These are phyloP conservation scores for Fistularia tabacaria DNA, from an alignment of 2,797 vertebrate species.

Conservation along the genomic window DNA sequence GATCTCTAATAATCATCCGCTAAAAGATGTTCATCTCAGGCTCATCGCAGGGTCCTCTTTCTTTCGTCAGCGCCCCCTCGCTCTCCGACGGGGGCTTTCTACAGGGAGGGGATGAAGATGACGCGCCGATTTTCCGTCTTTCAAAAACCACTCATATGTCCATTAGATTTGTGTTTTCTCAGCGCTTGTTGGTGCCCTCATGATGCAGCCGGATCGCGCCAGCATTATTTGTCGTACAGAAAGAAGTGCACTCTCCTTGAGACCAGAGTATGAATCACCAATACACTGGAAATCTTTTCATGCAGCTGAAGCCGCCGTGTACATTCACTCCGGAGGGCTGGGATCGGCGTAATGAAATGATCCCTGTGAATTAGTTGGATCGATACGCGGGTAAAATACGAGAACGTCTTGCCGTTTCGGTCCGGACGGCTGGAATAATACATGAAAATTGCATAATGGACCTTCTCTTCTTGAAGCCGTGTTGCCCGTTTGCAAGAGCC, in stretches of 20 bases:
- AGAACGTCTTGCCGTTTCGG: not conserved
- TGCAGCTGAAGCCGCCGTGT: slow-evolving; percentile 17
- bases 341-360: slow-evolving; percentile 14
- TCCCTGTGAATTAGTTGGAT: slow-evolving; percentile 6
- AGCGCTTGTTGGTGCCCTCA: slow-evolving; percentile 29
- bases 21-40: slow-evolving; percentile 59
- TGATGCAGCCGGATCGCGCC: slow-evolving; percentile 34
- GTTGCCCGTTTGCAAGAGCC: not conserved
- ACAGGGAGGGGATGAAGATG: slow-evolving; percentile 53
- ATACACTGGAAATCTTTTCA: slow-evolving; percentile 36
- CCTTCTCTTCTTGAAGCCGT: not conserved
- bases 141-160: slow-evolving; percentile 61
- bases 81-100: slow-evolving; percentile 30
- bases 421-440: not conserved
- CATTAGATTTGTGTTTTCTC: slow-evolving; percentile 61
- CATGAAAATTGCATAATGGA: not conserved
- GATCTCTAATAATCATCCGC: slow-evolving; percentile 49
- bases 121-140: slow-evolving; percentile 44
- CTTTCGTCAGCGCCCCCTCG: slow-evolving; percentile 31
- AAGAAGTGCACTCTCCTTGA: slow-evolving; percentile 50
- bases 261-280: slow-evolving; percentile 41
- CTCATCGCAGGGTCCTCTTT: slow-evolving; percentile 58
- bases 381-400: slow-evolving; percentile 1
- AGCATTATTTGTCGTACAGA: slow-evolving; percentile 47
- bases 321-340: not conserved